These are phyloP conservation scores for Peromyscus polionotus DNA, from an alignment of 2,113 vertebrate species.

Conservation along the genomic window DNA sequence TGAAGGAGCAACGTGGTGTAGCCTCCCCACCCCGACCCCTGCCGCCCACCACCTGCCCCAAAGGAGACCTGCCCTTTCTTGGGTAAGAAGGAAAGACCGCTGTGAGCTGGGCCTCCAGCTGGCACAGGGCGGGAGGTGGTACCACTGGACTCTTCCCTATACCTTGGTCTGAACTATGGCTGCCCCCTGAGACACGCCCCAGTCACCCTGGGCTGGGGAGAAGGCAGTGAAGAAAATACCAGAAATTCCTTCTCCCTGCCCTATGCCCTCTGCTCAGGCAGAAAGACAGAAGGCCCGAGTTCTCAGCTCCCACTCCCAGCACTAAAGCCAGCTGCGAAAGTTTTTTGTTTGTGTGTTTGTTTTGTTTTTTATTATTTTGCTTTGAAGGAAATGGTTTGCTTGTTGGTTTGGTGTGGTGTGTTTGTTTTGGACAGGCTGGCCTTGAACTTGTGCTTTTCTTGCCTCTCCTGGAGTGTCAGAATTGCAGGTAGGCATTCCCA, in stretches of 20 bases:
- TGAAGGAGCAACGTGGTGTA: background rate
- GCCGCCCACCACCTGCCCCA: background rate
- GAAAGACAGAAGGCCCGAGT: background rate
- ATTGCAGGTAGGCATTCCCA: background rate
- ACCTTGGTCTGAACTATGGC: background rate
- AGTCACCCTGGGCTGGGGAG: constrained; percentile 50
- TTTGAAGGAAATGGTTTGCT: background rate
- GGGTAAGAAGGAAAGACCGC: background rate
- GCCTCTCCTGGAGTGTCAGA: background rate
- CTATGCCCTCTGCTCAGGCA: background rate
- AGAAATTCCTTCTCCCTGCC: constrained; percentile 41
- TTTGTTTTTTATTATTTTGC: background rate
- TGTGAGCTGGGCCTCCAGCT: background rate
- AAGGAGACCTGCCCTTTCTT: background rate
- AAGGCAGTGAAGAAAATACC: constrained; percentile 38
- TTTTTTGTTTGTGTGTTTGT: background rate
- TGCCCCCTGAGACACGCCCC: constrained; percentile 50
- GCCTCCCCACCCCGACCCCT: background rate
- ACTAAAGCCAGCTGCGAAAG: background rate
- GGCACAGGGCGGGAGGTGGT: background rate
- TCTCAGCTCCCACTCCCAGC: fast-evolving
- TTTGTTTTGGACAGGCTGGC: background rate
- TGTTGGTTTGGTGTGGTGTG: background rate
- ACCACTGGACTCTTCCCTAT: background rate
- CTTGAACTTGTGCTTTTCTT: background rate